These are phyloP conservation scores for Gadus macrocephalus DNA, from an alignment of 2,113 vertebrate genomes.

Conservation along the genomic window DNA sequence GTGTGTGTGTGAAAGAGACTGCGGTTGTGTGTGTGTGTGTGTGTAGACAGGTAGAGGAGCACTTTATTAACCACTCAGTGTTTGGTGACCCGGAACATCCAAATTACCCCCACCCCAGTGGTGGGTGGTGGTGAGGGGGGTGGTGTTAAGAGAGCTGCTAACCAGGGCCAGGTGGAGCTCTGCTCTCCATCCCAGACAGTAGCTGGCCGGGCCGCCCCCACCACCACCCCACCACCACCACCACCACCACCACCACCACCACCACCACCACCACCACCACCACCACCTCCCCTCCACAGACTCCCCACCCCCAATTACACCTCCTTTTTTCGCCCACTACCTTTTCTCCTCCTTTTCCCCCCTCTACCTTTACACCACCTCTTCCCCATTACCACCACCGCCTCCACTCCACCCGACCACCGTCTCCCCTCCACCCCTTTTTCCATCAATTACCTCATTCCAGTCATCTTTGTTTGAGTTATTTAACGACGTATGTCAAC, in stretches of 20 bases:
- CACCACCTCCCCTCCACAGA: constrained; percentile 6
- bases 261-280: constrained; percentile 20
- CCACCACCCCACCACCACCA: constrained; percentile 27
- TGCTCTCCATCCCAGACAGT: constrained; percentile 70
- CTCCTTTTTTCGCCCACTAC: too few relatives aligned
- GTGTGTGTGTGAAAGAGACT: constrained; percentile 35
- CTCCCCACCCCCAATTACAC: too few relatives aligned
- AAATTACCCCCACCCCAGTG: constrained; percentile 70
- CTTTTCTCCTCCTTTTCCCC: too few relatives aligned
- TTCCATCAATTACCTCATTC: too few relatives aligned
- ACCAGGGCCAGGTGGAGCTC: constrained; percentile 71
- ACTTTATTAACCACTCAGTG: constrained; percentile 74
- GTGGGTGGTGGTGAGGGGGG: constrained; percentile 27
- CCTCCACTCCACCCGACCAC: too few relatives aligned
- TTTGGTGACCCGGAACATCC: constrained; percentile 72
- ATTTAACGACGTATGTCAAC: too few relatives aligned
- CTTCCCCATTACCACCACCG: constrained; percentile 12
- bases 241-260: constrained; percentile 32
- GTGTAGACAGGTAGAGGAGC: constrained; percentile 67
- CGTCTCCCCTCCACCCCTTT: too few relatives aligned
- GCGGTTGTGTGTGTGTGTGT: constrained; percentile 50
- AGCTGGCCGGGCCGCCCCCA: constrained; percentile 57
- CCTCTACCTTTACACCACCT: constrained; percentile 38
- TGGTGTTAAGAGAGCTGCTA: constrained; percentile 54
- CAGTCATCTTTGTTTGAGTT: too few relatives aligned